Conservation (phyloP, 1,140 invertebrate genomes). For the Tribolium madens region DNA sequence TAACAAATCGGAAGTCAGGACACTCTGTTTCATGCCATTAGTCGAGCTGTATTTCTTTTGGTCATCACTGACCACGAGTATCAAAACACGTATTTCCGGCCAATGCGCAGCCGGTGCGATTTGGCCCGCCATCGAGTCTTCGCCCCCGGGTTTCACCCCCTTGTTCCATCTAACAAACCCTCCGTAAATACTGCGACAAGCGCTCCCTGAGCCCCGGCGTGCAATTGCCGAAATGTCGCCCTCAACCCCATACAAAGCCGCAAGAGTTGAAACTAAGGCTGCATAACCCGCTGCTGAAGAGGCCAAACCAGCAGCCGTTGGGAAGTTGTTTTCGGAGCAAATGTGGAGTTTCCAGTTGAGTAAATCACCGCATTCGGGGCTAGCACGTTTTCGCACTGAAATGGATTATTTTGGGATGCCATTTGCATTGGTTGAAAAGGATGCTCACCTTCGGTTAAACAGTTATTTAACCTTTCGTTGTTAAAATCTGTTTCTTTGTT, state of each 20-base stretch:
- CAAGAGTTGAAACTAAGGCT: slow-evolving; percentile 81
- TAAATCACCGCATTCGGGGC: slow-evolving; percentile 61
- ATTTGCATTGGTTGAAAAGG: slow-evolving; percentile 3
- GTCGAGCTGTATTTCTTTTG: slow-evolving; percentile 92
- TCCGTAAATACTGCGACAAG: slow-evolving; percentile 93
- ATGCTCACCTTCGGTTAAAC: slow-evolving; percentile 79
- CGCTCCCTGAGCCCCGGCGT: slow-evolving; percentile 93
- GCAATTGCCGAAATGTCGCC: slow-evolving; percentile 88
- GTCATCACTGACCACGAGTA: slow-evolving; percentile 90
- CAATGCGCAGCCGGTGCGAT: slow-evolving; percentile 84
- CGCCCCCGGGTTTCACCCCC: slow-evolving; percentile 76
- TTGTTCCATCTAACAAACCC: slow-evolving; percentile 93
- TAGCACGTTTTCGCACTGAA: slow-evolving; percentile 60
- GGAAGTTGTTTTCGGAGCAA: slow-evolving; percentile 97
- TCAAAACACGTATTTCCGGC: slow-evolving; percentile 90
- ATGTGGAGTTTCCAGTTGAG: slow-evolving; percentile 84
- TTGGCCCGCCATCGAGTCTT: slow-evolving; percentile 87
- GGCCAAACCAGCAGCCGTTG: slow-evolving; percentile 97
- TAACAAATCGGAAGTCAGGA: slow-evolving; percentile 87
- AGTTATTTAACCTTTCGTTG: slow-evolving; percentile 81
- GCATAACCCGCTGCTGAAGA: slow-evolving; percentile 99
- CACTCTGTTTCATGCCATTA: slow-evolving; percentile 88
- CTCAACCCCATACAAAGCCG: slow-evolving; percentile 81
- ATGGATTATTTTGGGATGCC: background rate
- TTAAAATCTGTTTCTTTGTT: slow-evolving; percentile 81